Conservation (phyloP, 2,888 invertebrate genomes). For the Lasioglossum pauxillum region DNA sequence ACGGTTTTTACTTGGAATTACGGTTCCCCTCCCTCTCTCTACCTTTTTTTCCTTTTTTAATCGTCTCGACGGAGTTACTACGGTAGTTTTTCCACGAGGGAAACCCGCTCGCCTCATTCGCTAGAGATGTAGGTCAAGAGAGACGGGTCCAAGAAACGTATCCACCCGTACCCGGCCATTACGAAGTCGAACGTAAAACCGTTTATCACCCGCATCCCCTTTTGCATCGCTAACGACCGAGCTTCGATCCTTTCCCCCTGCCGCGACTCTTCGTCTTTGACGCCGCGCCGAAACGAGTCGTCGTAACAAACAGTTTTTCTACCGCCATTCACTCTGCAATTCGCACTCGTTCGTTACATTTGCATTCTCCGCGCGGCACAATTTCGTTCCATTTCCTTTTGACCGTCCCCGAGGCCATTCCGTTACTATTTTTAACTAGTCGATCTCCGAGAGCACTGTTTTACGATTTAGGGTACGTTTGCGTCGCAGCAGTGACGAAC, state of each 20-base stretch:
- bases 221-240: constrained; percentile 48
- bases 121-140: constrained; percentile 53
- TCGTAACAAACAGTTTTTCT: background rate
- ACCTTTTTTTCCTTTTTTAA: background rate
- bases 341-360: background rate
- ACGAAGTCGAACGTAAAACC: constrained; percentile 57
- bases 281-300: background rate
- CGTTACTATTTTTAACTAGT: background rate
- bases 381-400: background rate
- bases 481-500: too few relatives aligned
- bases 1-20: background rate
- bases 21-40: background rate
- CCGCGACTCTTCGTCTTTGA: background rate
- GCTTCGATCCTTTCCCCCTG: constrained; percentile 29
- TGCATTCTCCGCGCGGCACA: background rate
- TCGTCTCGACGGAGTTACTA: constrained; percentile 31
- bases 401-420: background rate
- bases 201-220: constrained; percentile 49
- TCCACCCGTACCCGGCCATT: constrained; percentile 30
- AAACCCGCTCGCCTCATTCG: constrained; percentile 39
- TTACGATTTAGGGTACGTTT: too few relatives aligned
- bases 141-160: constrained; percentile 15
- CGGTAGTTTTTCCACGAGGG: constrained; percentile 20
- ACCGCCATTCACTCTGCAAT: background rate
- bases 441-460: background rate